Evolutionary conservation across 2,113 vertebrate genomes (phyloP).

Genomic region (Tragelaphus scriptus): DNA sequence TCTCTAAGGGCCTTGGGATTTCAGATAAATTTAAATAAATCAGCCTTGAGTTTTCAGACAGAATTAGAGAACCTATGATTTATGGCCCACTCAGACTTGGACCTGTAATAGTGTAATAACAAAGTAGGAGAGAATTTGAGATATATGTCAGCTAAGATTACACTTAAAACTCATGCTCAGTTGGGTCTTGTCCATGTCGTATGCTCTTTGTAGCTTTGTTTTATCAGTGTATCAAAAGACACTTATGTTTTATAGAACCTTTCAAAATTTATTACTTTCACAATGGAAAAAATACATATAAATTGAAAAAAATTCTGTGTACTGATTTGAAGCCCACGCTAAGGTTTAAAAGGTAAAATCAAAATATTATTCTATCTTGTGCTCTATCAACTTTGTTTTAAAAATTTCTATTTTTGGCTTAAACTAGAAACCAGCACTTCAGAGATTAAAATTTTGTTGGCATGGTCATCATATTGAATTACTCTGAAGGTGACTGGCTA

Average conservation of each 20-base stretch:
- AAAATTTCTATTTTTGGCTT: not conserved
- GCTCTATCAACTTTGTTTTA: not conserved
- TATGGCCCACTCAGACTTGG: constrained; percentile 51
- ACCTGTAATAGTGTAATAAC: constrained; percentile 52
- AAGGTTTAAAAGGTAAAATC: constrained; percentile 50
- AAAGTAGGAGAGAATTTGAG: constrained; percentile 61
- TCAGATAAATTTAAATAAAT: constrained; percentile 67
- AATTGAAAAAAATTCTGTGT: constrained; percentile 34
- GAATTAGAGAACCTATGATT: constrained; percentile 67
- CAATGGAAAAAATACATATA: constrained; percentile 46
- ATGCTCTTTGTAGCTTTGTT: constrained; percentile 23
- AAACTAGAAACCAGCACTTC: not conserved
- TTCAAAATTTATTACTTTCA: constrained; percentile 61
- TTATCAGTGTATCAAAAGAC: not conserved
- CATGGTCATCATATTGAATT: not conserved
- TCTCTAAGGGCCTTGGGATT: constrained; percentile 36
- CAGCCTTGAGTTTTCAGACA: constrained; percentile 69
- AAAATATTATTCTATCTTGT: constrained; percentile 40
- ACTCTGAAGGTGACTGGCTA: not conserved
- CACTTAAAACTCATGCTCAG: constrained; percentile 35
- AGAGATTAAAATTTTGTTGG: not conserved
- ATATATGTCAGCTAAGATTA: constrained; percentile 69
- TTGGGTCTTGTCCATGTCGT: constrained; percentile 25
- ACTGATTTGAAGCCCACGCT: constrained; percentile 21
- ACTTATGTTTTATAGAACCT: constrained; percentile 47